Base-by-base conservation (phyloP, 2,113 vertebrate species). In the Phalacrocorax brasilianus region DNA sequence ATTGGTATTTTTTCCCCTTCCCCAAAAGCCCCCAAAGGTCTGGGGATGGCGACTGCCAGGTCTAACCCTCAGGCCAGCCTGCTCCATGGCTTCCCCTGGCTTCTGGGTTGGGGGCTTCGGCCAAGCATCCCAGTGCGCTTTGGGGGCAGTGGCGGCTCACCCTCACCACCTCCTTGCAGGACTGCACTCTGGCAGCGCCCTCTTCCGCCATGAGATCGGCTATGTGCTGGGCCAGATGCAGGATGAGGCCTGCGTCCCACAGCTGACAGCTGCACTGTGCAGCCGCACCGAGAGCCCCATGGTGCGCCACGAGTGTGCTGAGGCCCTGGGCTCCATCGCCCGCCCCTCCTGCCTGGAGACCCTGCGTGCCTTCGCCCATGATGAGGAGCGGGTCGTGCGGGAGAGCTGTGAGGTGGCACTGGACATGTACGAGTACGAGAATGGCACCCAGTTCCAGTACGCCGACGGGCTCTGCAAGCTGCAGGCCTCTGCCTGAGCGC, bases 401-500 rank as follows among this genome's bases (percentile, higher is more conserved):
- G 99, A 99, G 97, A 99, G 99, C 96, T 99, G 99, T 16, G 98
- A 98, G 94, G 99, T 99, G 61, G 99, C 99, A 0, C 96, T 99
- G 95, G 99, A 99, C 97, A 98, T 99, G 99, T 98, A 99, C 7
- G 97, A 98, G 71, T 97, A 99, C 0, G 99, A 99, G 95, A 98
- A 97, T 32, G 87, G 98, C 8, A 3, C 83, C 0, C 97, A 99
- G 93, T 99, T 99, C 95, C 99, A 99, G 97, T 99, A 99, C 0
- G 99, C 99, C 0, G 98, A 99, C 0, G 98, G 98, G 50, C 98
- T 99, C 47, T 93, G 97, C 93, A 96, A 91, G 75, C 88, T 98
- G 61, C 93, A 84, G 42, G 18, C 40, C n/a, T 35, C 49, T 0
- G 6, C 35, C 82, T 97, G 45, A 95, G 74, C 55, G 44, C 5